Evolutionary conservation across 2,888 invertebrate species (phyloP), one percentile per base, ranked within the genome.

Genomic region (Drosophila colorata): DNA sequence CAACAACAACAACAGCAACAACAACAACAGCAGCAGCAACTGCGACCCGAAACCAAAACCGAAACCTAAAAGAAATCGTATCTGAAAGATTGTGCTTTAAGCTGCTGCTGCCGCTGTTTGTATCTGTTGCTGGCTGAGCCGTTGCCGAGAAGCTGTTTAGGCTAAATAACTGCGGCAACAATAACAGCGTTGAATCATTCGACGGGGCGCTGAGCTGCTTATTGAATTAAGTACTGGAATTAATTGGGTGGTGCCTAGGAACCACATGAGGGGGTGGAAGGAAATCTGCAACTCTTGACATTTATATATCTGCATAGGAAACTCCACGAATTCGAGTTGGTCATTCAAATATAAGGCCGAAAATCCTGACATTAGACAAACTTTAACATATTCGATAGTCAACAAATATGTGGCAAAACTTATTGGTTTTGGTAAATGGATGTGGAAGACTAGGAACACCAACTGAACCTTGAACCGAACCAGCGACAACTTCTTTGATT

Each of bases 11-110:
- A 58, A 41, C 58, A 52, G 25, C 60, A 56, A 4, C 63, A 48
- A 14, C 63, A 40, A 9, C 56, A 66, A 57, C 58, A 44, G 52
- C 86, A 68, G 69, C 69, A 38, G 16, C 51, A 41, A 52, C 52
- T 41, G 52, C 31, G 28, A 53, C 31, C 43, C 53, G 53, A 43
- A 53, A 53, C 80, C 70, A 51, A 78, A 78, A 68, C 59, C 53
- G 56, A 80, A 82, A 77, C 81, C 76, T 71, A 81, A 84, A 81
- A 75, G 87, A 88, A 88, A 88, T 87, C 85, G 83, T 84, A 88
- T 84, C 89, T 84, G 37, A 64, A 69, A 78, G 88, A 87, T 84
- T 75, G 87, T 67, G 70, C 64, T 69, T 58, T 63, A 65, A 67
- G 68, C 74, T 69, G 63, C 37, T 52, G 52, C 38, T 52, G 58